Evolutionary conservation across 92 coral and sea anemone genomes (phyloP).

Genomic region (Diadumene lineata): DNA sequence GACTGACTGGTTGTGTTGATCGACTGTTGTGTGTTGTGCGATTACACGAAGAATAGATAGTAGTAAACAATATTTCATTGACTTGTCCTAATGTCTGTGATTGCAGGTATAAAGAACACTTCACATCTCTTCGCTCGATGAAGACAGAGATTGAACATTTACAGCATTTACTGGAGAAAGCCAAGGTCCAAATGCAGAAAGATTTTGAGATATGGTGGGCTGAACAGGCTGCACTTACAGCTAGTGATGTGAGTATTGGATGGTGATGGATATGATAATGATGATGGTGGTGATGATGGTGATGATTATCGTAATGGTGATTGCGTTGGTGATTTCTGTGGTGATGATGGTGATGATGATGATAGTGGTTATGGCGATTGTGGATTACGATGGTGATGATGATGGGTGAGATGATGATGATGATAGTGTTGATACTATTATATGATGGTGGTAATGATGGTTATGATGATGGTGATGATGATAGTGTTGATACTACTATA

Average conservation of each 20-base stretch:
- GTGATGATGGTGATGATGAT: not conserved
- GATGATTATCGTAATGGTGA: too few species aligned
- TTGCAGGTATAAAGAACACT: constrained; percentile 80
- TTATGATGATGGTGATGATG: too few species aligned
- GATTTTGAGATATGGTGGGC: constrained; percentile 99
- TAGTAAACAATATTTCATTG: not conserved
- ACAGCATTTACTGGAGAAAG: constrained; percentile 89
- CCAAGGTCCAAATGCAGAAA: constrained; percentile 97
- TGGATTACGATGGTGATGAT: not conserved
- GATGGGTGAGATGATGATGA: not conserved
- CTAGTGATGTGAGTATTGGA: constrained; percentile 15
- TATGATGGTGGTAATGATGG: too few species aligned
- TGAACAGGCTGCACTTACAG: constrained; percentile 75
- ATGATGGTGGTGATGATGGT: not conserved
- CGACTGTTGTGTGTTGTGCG: too few species aligned
- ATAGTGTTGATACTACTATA: too few species aligned
- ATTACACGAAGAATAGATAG: too few species aligned
- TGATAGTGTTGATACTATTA: too few species aligned
- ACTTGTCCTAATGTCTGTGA: not conserved
- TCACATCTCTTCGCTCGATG: constrained; percentile 87
- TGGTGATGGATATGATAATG: not conserved
- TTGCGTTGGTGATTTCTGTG: not conserved
- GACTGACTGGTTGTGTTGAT: too few species aligned
- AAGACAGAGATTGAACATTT: constrained; percentile 98
- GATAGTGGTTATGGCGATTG: not conserved